Base-by-base conservation (phyloP, 2,113 vertebrate species). In the Muntiacus muntjak region DNA sequence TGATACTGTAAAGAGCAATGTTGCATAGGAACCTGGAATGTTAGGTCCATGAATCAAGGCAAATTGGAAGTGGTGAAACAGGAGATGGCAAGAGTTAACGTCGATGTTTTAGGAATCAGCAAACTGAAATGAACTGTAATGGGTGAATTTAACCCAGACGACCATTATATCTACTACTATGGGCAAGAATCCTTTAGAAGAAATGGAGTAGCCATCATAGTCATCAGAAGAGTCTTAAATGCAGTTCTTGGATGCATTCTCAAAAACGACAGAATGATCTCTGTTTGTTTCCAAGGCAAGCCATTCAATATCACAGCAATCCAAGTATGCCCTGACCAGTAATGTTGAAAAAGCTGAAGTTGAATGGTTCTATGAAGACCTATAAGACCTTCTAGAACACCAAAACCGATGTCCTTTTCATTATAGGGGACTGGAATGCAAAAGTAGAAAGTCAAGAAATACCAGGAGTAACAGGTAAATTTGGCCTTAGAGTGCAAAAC, bases 51-150 rank as follows among this genome's bases (percentile, higher is more conserved):
- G 64, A 23, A 71, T 71, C n/a, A 71, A 36, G 64, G 17, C 19
- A 71, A 71, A 71, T 71, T 71, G 9, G 9, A 71, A 23, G 19
- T 71, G 64, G n/a, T 71, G 2, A 21, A 71, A 36, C 4, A 71
- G 17, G 9, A 71, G 17, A 36, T 71, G 17, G n/a, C n/a, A 71
- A 36, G 64, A 36, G n/a, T 71, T n/a, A 71, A 71, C 0, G 0
- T 36, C 4, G 0, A 71, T 9, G 5, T 71, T 11, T 10, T 71
- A 36, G 4, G 33, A 71, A 36, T 71, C 64, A 71, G 17, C 1
- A 0, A 71, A 36, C 8, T 36, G 21, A 71, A 36, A 36, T 71
- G 64, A 17, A 71, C 9, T 21, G 8, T 1, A 71, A 71, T 71
- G n/a, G n/a, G 4, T 11, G 2, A 71, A 71, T 71, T 71, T 71